Evolutionary conservation across 2,888 invertebrate species (phyloP).

Genomic region (Plagodis dolabraria): DNA sequence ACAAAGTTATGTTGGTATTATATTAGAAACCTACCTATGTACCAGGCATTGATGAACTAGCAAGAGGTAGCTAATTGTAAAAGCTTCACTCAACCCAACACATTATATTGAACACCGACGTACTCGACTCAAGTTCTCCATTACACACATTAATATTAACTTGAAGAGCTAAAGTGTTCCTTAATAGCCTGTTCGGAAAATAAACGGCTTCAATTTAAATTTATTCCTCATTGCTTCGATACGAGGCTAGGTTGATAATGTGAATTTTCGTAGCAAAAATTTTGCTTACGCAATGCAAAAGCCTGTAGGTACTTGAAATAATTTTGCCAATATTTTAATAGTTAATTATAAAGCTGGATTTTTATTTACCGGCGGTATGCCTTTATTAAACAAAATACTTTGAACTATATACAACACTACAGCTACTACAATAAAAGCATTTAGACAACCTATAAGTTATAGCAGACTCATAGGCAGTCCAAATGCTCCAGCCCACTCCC

Average conservation of each 20-base stretch:
- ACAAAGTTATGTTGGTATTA: too few relatives aligned
- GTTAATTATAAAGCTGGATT: too few relatives aligned
- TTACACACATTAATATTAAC: constrained; percentile 22
- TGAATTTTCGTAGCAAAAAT: background rate
- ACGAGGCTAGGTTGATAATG: constrained; percentile 1
- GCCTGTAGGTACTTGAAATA: background rate
- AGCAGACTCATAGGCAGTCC: too few relatives aligned
- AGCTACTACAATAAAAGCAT: too few relatives aligned
- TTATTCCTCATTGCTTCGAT: constrained; percentile 14
- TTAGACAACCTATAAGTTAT: too few relatives aligned
- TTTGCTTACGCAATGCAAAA: background rate
- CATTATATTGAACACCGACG: background rate
- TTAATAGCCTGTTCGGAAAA: constrained; percentile 20
- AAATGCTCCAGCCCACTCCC: too few relatives aligned
- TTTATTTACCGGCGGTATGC: too few relatives aligned
- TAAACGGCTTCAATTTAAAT: constrained; percentile 14
- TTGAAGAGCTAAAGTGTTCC: constrained; percentile 21
- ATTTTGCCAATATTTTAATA: background rate
- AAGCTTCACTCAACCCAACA: background rate
- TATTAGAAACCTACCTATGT: too few relatives aligned
- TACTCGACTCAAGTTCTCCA: background rate
- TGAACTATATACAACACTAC: too few relatives aligned
- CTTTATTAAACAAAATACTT: too few relatives aligned
- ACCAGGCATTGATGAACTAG: too few relatives aligned
- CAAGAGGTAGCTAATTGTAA: too few relatives aligned